These are phyloP conservation scores for Coreius guichenoti DNA, from an alignment of 2,797 vertebrate genomes.

Conservation along the genomic window DNA sequence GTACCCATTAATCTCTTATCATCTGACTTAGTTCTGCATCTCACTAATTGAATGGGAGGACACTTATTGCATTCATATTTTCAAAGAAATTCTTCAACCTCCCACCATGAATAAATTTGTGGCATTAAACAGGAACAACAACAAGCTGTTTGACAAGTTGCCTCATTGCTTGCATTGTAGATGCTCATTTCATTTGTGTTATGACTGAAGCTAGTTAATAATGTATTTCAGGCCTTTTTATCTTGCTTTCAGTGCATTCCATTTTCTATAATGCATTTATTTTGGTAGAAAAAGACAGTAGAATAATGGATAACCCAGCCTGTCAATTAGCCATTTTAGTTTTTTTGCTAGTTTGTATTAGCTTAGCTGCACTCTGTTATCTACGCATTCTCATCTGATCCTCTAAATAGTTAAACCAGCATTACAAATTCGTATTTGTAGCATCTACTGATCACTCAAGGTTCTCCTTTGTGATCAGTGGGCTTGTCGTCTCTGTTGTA, in stretches of 20 bases:
- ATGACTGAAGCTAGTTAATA: constrained; percentile 19
- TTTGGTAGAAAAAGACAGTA: not conserved
- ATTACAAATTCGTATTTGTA: not conserved
- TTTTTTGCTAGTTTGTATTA: constrained; percentile 16
- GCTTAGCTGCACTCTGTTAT: not conserved
- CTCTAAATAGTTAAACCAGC: not conserved
- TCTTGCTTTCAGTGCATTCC: not conserved
- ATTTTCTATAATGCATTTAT: not conserved
- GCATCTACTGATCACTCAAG: not conserved
- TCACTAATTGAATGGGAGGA: constrained; percentile 30
- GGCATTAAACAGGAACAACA: constrained; percentile 13
- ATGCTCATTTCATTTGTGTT: constrained; percentile 17
- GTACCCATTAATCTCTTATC: not conserved
- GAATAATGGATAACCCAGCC: not conserved
- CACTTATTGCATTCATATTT: constrained; percentile 19
- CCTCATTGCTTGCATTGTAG: not conserved
- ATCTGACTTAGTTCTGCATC: constrained; percentile 24
- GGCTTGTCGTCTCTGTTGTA: constrained; percentile 24
- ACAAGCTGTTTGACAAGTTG: constrained; percentile 8
- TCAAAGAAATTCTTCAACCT: constrained; percentile 7
- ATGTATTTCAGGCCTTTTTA: not conserved
- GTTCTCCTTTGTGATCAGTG: not conserved
- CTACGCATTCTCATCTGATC: not conserved
- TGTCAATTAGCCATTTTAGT: not conserved
- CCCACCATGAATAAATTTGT: not conserved